These are phyloP conservation scores for Gastracanthus pulcherrimus DNA, from an alignment of 2,888 invertebrate genomes.

Conservation along the genomic window DNA sequence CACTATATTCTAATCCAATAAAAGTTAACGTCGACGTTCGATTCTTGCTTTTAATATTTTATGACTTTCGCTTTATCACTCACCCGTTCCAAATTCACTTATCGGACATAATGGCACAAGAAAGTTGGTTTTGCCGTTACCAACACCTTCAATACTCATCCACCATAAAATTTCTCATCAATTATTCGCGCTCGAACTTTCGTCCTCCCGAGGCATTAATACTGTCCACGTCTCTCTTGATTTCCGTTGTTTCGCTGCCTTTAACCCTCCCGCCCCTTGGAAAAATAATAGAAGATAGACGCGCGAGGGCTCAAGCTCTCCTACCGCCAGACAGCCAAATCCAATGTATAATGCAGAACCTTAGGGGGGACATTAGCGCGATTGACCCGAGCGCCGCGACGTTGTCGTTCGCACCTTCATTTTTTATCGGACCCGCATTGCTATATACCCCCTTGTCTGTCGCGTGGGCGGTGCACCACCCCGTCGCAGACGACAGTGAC, in stretches of 20 bases:
- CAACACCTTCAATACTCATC: not conserved
- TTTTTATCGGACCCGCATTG: conserved; percentile 58
- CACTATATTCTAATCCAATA: too few relatives aligned
- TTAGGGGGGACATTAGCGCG: conserved; percentile 64
- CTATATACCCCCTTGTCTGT: not conserved
- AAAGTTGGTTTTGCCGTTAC: too few relatives aligned
- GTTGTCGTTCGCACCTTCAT: conserved; percentile 55
- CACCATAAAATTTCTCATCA: conserved; percentile 11
- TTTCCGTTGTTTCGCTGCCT: too few relatives aligned
- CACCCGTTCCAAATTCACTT: not conserved
- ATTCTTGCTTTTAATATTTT: too few relatives aligned
- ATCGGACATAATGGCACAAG: not conserved
- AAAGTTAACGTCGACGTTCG: too few relatives aligned
- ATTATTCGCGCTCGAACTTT: conserved; percentile 7
- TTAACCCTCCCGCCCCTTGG: not conserved
- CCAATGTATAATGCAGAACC: conserved; percentile 66
- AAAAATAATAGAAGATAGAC: not conserved
- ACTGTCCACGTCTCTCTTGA: conserved; percentile 26
- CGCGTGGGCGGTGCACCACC: not conserved
- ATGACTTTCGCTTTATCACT: too few relatives aligned
- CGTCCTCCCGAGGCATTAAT: not conserved
- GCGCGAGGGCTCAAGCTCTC: not conserved
- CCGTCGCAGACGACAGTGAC: conserved; percentile 37
- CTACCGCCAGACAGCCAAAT: not conserved
- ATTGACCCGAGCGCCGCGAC: conserved; percentile 62